Evolutionary conservation across 2,797 vertebrate species (phyloP).

Genomic region (Dendrocincla tyrannina): DNA sequence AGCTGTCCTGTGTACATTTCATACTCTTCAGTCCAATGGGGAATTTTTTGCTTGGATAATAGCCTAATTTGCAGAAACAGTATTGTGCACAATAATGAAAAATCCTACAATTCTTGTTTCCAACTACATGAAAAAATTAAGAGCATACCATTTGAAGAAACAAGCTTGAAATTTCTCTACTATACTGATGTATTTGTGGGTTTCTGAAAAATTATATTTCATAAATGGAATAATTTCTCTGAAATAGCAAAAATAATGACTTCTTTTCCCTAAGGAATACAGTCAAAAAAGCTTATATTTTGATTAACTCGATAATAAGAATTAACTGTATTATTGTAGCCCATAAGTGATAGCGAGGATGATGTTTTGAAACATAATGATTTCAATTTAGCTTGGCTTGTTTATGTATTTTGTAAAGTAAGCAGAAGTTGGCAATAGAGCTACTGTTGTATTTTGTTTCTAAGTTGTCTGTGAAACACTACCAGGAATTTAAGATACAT

Average conservation of each 20-base stretch:
- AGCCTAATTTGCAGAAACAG: background rate
- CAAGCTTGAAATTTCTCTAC: background rate
- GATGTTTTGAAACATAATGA: background rate
- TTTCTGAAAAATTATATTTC: background rate
- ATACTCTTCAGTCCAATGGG: background rate
- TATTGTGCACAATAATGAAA: background rate
- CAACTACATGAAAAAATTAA: background rate
- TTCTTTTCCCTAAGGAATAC: background rate
- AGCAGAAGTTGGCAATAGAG: background rate
- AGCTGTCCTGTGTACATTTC: background rate
- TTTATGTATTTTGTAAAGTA: background rate
- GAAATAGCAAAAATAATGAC: background rate
- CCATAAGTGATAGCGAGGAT: background rate
- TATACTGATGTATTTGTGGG: background rate
- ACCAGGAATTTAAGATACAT: slow-evolving; percentile 15
- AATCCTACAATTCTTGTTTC: background rate
- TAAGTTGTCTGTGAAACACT: background rate
- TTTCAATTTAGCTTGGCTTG: background rate
- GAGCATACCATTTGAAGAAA: background rate
- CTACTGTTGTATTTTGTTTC: background rate
- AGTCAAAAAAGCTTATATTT: background rate
- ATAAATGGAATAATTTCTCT: background rate
- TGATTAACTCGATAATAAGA: background rate
- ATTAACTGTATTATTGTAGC: background rate
- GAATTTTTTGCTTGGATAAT: background rate